A percentile compares a stretch with the other conserved stretches of the same genome.
Conservation (phyloP, 2,113 vertebrate genomes). For the Ceuthmochares aereus region DNA sequence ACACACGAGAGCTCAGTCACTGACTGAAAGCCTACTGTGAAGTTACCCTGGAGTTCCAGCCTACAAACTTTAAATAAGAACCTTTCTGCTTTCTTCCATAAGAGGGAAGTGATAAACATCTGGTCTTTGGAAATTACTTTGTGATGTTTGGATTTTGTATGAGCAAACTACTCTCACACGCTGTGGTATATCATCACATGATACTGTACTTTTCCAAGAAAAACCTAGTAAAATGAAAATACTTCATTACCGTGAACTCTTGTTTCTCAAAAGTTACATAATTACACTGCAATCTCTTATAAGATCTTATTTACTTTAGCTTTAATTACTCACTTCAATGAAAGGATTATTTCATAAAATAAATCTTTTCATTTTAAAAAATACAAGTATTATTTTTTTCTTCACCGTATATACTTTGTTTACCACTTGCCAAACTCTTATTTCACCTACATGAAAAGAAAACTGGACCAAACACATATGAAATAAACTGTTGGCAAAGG, state of each 20-base stretch:
- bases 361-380: conserved; percentile 31
- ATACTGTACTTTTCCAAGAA: conserved; percentile 63
- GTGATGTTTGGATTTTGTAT: conserved; percentile 45
- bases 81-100: neutral
- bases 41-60: neutral
- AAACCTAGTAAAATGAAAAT: conserved; percentile 71
- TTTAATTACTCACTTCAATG: conserved; percentile 55
- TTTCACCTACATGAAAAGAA: conserved; percentile 67
- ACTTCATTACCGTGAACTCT: conserved; percentile 45
- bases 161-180: conserved; percentile 36
- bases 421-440: conserved; percentile 62
- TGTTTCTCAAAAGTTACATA: conserved; percentile 53
- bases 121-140: conserved; percentile 48
- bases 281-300: conserved; percentile 41
- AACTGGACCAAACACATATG: conserved; percentile 60
- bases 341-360: conserved; percentile 39
- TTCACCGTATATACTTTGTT: conserved; percentile 28
- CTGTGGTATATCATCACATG: conserved; percentile 50
- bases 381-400: neutral
- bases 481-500: conserved; percentile 73
- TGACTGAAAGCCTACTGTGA: neutral
- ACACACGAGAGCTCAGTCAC: neutral
- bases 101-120: conserved; percentile 31
- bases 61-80: neutral
- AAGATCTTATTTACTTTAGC: conserved; percentile 63